Percentiles rank a stretch among this genome's conserved stretches.
Conservation (phyloP, 1,140 invertebrate species). For the Nasonia giraulti region DNA sequence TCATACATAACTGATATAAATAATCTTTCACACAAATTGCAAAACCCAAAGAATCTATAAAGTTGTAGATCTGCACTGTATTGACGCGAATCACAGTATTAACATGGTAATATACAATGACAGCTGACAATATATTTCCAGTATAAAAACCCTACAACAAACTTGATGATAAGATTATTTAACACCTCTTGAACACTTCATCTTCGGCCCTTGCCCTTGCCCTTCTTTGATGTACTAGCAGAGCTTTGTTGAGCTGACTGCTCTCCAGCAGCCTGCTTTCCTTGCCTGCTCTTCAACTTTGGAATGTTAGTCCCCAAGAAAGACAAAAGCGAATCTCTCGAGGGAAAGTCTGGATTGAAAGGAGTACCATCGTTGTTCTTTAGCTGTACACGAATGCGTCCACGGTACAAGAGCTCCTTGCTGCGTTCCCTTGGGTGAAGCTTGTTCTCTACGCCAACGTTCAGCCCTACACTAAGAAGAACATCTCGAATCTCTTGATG, state of each 20-base stretch:
- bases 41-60: background rate
- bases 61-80: background rate
- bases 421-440: conserved; percentile 93
- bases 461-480: conserved; percentile 85
- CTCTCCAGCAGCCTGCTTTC: conserved; percentile 70
- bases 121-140: background rate
- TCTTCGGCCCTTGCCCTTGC: conserved; percentile 71
- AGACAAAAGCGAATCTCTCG: conserved; percentile 84
- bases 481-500: conserved; percentile 96
- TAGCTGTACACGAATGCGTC: conserved; percentile 92
- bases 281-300: conserved; percentile 89
- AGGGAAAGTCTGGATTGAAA: conserved; percentile 83
- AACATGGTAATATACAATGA: background rate
- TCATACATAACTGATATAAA: background rate
- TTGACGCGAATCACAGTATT: background rate
- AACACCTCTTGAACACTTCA: conserved; percentile 19
- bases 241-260: conserved; percentile 65
- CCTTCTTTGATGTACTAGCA: conserved; percentile 65
- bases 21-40: conserved; percentile 1
- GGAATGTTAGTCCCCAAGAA: conserved; percentile 91
- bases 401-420: conserved; percentile 88
- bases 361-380: conserved; percentile 93
- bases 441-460: conserved; percentile 95
- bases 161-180: background rate
- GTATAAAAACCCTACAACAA: conserved; percentile 5